phyloP scores from a whole-genome alignment of 92 coral and sea anemone species.

The Scolanthus callimorphus region DNA sequence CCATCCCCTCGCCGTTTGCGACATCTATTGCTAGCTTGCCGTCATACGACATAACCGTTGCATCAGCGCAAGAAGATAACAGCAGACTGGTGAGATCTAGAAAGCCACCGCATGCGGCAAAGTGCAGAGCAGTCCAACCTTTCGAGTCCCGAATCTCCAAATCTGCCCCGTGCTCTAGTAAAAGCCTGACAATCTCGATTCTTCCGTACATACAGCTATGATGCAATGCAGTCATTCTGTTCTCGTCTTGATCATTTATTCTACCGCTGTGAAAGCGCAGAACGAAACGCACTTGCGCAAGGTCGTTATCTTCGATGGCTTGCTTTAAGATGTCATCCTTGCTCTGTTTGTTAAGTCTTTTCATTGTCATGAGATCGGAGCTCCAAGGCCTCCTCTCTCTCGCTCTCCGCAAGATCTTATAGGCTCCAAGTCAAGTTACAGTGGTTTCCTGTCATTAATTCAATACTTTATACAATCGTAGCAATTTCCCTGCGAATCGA shows the following conservation, averaged over 20 bases:
- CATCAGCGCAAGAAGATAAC: slow-evolving; percentile 67
- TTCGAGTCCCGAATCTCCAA: slow-evolving; percentile 64
- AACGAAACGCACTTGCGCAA: slow-evolving; percentile 72
- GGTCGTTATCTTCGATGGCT: slow-evolving; percentile 76
- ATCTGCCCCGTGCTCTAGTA: slow-evolving; percentile 79
- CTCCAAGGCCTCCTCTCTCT: no score
- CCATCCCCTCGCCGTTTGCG: slow-evolving; percentile 84
- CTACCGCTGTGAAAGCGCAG: slow-evolving; percentile 50
- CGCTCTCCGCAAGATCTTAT: no score
- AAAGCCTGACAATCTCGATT: slow-evolving; percentile 52
- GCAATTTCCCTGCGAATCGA: background rate
- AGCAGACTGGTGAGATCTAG: slow-evolving; percentile 64
- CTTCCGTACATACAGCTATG: slow-evolving; percentile 76
- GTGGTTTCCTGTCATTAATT: no score
- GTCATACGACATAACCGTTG: slow-evolving; percentile 53
- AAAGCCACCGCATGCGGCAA: slow-evolving; percentile 67
- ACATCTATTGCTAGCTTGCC: slow-evolving; percentile 81
- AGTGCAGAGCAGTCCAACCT: slow-evolving; percentile 86
- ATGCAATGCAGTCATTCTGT: slow-evolving; percentile 76
- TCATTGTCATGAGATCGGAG: no score
- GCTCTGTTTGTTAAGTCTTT: slow-evolving; percentile 19
- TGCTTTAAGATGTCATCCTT: slow-evolving; percentile 46
- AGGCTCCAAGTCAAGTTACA: no score
- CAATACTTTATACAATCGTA: no score
- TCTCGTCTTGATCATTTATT: slow-evolving; percentile 72